Evolutionary conservation across 2,113 vertebrate genomes (phyloP).

Genomic region (Oreotrochilus melanogaster): DNA sequence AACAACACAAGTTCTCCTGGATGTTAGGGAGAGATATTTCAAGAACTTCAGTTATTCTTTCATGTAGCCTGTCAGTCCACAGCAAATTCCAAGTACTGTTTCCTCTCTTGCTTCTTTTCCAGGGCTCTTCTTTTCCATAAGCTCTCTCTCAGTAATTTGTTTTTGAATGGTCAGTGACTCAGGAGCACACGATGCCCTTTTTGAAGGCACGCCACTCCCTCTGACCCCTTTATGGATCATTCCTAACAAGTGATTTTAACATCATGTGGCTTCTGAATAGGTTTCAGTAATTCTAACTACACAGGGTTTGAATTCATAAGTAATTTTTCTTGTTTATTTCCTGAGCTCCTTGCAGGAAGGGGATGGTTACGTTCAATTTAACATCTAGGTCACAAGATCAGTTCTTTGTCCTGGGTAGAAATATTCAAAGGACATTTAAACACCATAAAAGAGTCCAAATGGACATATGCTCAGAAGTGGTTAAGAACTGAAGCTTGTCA

Average conservation of each 20-base stretch:
- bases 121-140: not conserved
- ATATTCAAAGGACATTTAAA: not conserved
- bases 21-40: not conserved
- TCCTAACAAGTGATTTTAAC: slow-evolving; percentile 54
- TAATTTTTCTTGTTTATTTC: slow-evolving; percentile 10
- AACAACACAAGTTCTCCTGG: not conserved
- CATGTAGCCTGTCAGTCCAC: not conserved
- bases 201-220: slow-evolving; percentile 41
- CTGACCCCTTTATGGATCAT: slow-evolving; percentile 30
- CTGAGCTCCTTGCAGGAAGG: not conserved
- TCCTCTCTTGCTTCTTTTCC: not conserved
- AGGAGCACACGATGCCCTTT: slow-evolving; percentile 54
- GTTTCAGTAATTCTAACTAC: slow-evolving; percentile 25
- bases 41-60: not conserved
- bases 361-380: not conserved
- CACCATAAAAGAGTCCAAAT: not conserved
- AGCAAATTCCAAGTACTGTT: not conserved
- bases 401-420: not conserved
- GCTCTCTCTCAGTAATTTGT: not conserved
- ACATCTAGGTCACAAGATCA: not conserved
- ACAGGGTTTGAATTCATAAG: slow-evolving; percentile 18
- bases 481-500: not conserved
- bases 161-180: slow-evolving; percentile 45
- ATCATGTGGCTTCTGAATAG: not conserved
- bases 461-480: not conserved